These are phyloP conservation scores for Vandiemenella viatica DNA, from an alignment of 2,888 invertebrate species.

Conservation along the genomic window DNA sequence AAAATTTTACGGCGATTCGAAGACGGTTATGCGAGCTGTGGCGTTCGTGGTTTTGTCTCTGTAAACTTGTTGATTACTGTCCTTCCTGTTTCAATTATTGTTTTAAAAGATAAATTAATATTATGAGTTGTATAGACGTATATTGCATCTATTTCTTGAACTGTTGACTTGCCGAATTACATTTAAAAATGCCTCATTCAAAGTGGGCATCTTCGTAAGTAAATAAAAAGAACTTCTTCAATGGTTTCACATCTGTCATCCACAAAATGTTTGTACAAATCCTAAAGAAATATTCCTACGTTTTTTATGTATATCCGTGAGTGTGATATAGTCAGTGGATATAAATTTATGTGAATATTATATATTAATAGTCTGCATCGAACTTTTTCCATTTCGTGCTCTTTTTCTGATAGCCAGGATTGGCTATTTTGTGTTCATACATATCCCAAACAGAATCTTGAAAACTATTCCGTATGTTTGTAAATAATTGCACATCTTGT, in stretches of 20 bases:
- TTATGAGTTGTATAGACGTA: too few relatives aligned
- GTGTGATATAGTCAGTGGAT: conserved; percentile 14
- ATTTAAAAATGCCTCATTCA: neutral
- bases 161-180: neutral
- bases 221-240: too few relatives aligned
- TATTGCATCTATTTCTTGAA: too few relatives aligned
- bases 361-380: conserved; percentile 9
- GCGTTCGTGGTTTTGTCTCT: too few relatives aligned
- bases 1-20: neutral
- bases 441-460: conserved; percentile 1
- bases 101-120: too few relatives aligned
- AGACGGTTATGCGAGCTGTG: too few relatives aligned
- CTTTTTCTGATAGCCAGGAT: neutral
- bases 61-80: too few relatives aligned
- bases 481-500: conserved; percentile 16
- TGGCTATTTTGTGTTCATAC: conserved; percentile 2
- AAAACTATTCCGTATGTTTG: conserved; percentile 10
- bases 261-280: neutral
- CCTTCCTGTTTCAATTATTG: too few relatives aligned
- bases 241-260: neutral
- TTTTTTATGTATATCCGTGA: conserved; percentile 8
- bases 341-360: conserved; percentile 6
- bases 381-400: conserved; percentile 1
- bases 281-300: conserved; percentile 1
- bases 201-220: neutral